Evolutionary conservation across 1,140 invertebrate genomes (phyloP).

Genomic region (Ganaspis sp.): DNA sequence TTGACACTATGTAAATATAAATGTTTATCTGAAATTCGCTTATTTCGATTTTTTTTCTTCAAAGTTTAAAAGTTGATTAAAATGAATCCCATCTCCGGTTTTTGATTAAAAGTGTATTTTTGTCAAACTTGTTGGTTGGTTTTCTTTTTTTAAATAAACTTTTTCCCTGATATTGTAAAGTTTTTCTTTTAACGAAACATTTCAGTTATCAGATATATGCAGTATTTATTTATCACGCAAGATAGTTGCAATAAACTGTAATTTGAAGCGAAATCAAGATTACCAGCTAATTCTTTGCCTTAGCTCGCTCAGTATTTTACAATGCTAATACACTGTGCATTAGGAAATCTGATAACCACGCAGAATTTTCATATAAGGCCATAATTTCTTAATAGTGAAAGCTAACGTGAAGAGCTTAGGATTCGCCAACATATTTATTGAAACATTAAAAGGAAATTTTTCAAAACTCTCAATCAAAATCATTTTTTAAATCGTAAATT

Average conservation of each 20-base stretch:
- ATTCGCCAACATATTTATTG: not conserved
- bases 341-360: constrained; percentile 9
- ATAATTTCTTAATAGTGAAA: constrained; percentile 10
- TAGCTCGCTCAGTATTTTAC: not conserved
- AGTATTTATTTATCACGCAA: constrained; percentile 6
- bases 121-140: too few relatives aligned
- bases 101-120: too few relatives aligned
- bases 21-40: too few relatives aligned
- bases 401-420: not conserved
- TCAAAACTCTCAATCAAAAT: not conserved
- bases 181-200: not conserved
- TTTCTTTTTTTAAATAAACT: not conserved
- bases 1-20: too few relatives aligned
- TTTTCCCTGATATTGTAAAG: not conserved
- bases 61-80: too few relatives aligned
- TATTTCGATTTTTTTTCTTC: too few relatives aligned
- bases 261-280: constrained; percentile 23
- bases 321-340: constrained; percentile 7
- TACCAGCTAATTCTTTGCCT: constrained; percentile 6
- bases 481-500: not conserved
- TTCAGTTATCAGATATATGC: not conserved
- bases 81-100: too few relatives aligned
- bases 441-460: not conserved
- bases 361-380: not conserved
- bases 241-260: not conserved